Conservation (phyloP, 2,113 vertebrate species). For the Corapipo altera region DNA sequence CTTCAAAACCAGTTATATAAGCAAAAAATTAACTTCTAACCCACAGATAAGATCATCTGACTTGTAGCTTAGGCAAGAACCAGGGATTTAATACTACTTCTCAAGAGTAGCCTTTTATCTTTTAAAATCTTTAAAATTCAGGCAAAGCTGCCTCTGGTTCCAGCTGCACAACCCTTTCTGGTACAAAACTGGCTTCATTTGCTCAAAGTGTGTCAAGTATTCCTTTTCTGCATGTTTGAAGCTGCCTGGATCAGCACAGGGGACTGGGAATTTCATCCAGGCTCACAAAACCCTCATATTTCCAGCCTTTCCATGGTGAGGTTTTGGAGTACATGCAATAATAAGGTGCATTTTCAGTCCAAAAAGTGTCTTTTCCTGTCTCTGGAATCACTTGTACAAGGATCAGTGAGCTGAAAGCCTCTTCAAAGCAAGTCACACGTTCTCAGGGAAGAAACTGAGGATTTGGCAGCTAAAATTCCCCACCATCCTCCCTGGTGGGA, state of each 20-base stretch:
- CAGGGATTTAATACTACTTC: neutral
- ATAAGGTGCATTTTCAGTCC: neutral
- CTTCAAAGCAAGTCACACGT: neutral
- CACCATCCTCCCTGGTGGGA: neutral
- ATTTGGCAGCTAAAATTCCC: neutral
- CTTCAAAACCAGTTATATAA: neutral
- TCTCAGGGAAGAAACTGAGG: neutral
- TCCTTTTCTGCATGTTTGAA: neutral
- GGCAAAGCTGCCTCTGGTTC: neutral
- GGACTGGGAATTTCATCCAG: neutral
- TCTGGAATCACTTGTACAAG: accelerated
- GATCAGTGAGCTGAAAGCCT: neutral
- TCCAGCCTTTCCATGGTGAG: neutral
- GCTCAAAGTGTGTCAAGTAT: neutral
- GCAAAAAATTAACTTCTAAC: neutral
- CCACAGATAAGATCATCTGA: neutral
- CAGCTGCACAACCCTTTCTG: neutral
- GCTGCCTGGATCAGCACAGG: neutral
- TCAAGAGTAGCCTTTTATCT: neutral
- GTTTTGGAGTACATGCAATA: neutral
- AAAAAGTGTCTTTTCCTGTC: accelerated
- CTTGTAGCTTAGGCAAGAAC: neutral
- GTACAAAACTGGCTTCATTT: neutral
- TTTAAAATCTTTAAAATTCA: neutral
- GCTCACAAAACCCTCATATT: neutral